These are phyloP conservation scores for Cranoglanis bouderius DNA, from an alignment of 2,113 vertebrate species.

Conservation along the genomic window DNA sequence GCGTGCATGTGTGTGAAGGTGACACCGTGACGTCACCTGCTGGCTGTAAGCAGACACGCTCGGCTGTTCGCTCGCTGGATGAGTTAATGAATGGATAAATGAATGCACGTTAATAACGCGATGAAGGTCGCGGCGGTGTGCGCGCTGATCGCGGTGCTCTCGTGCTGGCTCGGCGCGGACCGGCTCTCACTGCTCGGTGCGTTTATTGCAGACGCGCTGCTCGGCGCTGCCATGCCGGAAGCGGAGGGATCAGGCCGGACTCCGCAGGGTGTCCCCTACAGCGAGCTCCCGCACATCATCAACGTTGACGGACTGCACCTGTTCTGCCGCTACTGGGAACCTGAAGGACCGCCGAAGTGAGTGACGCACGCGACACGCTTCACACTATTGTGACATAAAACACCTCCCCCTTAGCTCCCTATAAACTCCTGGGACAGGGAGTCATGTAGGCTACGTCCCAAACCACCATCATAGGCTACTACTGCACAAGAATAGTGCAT, in stretches of 20 bases:
- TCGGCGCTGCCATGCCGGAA: conserved; percentile 80
- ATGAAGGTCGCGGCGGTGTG: conserved; percentile 59
- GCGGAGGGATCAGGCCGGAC: conserved; percentile 77
- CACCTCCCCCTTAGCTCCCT: not conserved
- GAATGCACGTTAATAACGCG: not conserved
- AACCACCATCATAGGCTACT: not conserved
- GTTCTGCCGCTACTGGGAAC: conserved; percentile 96
- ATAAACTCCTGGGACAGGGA: not conserved
- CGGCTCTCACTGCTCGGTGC: conserved; percentile 59
- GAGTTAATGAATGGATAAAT: conserved; percentile 28
- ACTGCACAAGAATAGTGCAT: not conserved
- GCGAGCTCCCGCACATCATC: conserved; percentile 84
- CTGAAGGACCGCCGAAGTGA: conserved; percentile 83
- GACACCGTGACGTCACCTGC: conserved; percentile 47
- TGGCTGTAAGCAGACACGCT: conserved; percentile 19
- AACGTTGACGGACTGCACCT: conserved; percentile 89
- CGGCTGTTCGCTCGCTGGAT: not conserved
- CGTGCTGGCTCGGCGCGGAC: conserved; percentile 66
- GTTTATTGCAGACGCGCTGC: conserved; percentile 63
- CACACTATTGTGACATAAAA: not conserved
- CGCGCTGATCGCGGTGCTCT: conserved; percentile 63
- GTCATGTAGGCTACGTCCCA: not conserved
- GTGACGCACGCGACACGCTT: conserved; percentile 49
- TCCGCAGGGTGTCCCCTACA: conserved; percentile 83
- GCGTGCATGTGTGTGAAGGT: conserved; percentile 2